Evolutionary conservation across 2,113 vertebrate species (phyloP).

Genomic region (Geococcyx californianus): DNA sequence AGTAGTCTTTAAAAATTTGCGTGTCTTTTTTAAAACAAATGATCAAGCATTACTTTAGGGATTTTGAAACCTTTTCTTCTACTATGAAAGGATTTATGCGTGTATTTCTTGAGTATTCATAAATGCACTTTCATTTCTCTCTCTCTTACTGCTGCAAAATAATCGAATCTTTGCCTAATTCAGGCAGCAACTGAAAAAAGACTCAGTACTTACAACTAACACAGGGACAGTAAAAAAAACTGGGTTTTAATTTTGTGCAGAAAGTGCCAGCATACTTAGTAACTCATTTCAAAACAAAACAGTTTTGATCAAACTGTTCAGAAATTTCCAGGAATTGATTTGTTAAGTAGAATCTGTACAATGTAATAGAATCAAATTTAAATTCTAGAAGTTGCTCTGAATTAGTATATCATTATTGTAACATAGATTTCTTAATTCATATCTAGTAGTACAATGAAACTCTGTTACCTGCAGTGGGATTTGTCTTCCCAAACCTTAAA

Average conservation of each 20-base stretch:
- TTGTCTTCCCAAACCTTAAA: neutral
- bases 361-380: neutral
- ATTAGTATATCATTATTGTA: neutral
- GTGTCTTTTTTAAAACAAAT: neutral
- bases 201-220: neutral
- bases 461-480: neutral
- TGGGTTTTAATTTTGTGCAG: neutral
- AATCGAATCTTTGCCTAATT: neutral
- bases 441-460: neutral
- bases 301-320: neutral
- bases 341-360: neutral
- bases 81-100: neutral
- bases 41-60: neutral
- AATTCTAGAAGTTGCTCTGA: neutral
- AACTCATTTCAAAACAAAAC: neutral
- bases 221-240: neutral
- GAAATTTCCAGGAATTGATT: neutral
- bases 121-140: neutral
- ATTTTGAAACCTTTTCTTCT: neutral
- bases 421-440: neutral
- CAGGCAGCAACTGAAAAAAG: neutral
- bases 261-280: neutral
- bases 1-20: neutral
- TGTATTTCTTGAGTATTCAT: neutral
- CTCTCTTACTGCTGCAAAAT: neutral